Percentiles rank a stretch among this genome's conserved stretches.
phyloP scores from a whole-genome alignment of 2,113 vertebrate genomes.

The Gymnogyps californianus region DNA sequence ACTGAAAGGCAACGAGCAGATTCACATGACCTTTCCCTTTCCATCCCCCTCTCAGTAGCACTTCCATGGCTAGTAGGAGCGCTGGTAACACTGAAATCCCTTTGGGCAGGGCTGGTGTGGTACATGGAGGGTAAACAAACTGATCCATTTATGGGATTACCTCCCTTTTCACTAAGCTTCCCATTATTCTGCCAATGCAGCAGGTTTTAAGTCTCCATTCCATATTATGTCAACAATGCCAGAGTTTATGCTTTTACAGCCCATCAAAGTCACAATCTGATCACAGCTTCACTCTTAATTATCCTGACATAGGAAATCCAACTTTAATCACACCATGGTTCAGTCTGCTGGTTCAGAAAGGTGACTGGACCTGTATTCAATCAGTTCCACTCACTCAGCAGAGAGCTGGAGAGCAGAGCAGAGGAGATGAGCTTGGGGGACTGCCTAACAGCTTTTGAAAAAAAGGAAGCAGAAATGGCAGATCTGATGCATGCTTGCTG shows the following conservation, averaged over 20 bases:
- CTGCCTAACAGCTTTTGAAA: neutral
- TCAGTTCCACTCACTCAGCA: constrained; percentile 1
- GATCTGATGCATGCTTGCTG: neutral
- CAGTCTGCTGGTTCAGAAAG: neutral
- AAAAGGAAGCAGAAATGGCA: neutral
- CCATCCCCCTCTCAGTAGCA: neutral
- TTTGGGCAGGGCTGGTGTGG: neutral
- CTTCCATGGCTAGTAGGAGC: neutral
- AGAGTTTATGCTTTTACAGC: neutral
- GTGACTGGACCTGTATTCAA: neutral
- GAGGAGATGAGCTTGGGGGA: neutral
- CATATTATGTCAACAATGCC: neutral
- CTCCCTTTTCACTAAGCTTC: constrained; percentile 45
- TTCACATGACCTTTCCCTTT: neutral
- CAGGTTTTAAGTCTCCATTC: neutral
- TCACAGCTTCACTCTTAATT: constrained; percentile 18
- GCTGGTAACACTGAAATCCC: neutral
- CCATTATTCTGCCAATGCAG: neutral
- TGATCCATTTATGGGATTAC: constrained; percentile 16
- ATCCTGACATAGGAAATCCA: constrained; percentile 57
- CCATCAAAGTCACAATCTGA: neutral
- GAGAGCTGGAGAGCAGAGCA: neutral
- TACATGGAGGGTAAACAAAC: neutral
- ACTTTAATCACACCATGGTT: neutral
- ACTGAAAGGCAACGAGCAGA: neutral